Evolutionary conservation across 2,113 vertebrate genomes (phyloP).

Genomic region (Alligator sinensis): DNA sequence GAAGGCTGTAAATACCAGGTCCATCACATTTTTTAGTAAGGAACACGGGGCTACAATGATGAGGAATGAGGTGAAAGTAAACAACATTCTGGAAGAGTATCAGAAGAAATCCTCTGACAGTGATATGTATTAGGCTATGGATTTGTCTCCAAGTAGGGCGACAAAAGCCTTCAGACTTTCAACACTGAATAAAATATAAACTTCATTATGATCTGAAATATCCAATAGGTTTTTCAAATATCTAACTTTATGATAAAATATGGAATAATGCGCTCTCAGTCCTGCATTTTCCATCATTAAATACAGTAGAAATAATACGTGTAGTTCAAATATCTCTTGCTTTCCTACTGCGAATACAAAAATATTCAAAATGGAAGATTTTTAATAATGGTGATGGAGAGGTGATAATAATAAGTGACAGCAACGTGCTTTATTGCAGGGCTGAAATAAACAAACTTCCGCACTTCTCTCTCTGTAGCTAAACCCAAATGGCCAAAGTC

Average conservation of each 20-base stretch:
- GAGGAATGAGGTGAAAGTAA: slow-evolving; percentile 38
- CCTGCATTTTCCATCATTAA: not conserved
- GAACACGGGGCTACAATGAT: slow-evolving; percentile 27
- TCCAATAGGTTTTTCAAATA: slow-evolving; percentile 63
- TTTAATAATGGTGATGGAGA: not conserved
- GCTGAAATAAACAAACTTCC: slow-evolving; percentile 3
- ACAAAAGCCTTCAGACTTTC: slow-evolving; percentile 67
- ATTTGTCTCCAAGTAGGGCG: slow-evolving; percentile 51
- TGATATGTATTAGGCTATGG: slow-evolving; percentile 51
- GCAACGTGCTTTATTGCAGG: not conserved
- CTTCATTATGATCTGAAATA: slow-evolving; percentile 47
- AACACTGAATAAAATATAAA: slow-evolving; percentile 70
- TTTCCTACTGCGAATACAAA: not conserved
- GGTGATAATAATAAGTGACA: not conserved
- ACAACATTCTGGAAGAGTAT: slow-evolving; percentile 56
- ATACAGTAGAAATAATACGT: not conserved
- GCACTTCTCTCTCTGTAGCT: not conserved
- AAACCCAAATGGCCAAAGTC: not conserved
- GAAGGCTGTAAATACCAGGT: not conserved
- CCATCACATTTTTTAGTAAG: slow-evolving; percentile 12
- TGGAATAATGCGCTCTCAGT: slow-evolving; percentile 20
- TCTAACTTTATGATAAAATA: slow-evolving; percentile 51
- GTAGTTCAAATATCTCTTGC: not conserved
- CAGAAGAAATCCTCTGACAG: slow-evolving; percentile 62
- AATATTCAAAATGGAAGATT: not conserved